Evolutionary conservation across 64 coral and sea anemone species (phyloP).

Genomic region (Montipora sp.): DNA sequence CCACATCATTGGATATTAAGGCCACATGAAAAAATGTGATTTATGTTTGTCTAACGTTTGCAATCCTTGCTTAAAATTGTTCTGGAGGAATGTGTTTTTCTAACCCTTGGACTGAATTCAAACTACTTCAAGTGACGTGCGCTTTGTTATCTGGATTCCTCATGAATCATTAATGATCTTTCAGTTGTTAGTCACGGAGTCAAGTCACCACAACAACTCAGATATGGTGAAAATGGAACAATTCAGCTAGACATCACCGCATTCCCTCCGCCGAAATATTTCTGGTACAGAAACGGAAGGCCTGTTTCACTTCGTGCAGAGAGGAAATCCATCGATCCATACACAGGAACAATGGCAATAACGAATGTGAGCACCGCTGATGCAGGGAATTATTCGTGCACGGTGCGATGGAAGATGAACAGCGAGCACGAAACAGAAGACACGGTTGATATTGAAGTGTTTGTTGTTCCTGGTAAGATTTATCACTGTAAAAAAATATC

Average conservation of each 20-base stretch:
- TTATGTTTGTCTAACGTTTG: too few species aligned
- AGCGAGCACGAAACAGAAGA: background rate
- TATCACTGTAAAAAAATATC: too few species aligned
- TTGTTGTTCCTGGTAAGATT: constrained; percentile 6
- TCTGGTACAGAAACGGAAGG: background rate
- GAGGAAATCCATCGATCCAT: background rate
- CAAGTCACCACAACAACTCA: constrained; percentile 15
- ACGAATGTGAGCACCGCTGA: background rate
- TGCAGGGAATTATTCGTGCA: constrained; percentile 20
- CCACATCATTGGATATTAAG: too few species aligned
- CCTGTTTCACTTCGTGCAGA: background rate
- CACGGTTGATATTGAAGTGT: constrained; percentile 11
- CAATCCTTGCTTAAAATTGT: too few species aligned
- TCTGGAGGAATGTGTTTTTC: too few species aligned
- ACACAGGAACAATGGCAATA: background rate
- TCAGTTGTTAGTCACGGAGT: constrained; percentile 4
- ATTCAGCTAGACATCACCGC: constrained; percentile 21
- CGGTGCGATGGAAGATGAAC: constrained; percentile 1
- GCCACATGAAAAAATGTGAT: too few species aligned
- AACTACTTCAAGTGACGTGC: too few species aligned
- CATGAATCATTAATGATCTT: background rate
- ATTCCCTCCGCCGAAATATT: background rate
- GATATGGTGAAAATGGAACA: background rate
- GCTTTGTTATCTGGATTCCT: too few species aligned
- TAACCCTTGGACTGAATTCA: too few species aligned